Conservation (phyloP, 2,113 vertebrate species). For the Calidris pugnax region DNA sequence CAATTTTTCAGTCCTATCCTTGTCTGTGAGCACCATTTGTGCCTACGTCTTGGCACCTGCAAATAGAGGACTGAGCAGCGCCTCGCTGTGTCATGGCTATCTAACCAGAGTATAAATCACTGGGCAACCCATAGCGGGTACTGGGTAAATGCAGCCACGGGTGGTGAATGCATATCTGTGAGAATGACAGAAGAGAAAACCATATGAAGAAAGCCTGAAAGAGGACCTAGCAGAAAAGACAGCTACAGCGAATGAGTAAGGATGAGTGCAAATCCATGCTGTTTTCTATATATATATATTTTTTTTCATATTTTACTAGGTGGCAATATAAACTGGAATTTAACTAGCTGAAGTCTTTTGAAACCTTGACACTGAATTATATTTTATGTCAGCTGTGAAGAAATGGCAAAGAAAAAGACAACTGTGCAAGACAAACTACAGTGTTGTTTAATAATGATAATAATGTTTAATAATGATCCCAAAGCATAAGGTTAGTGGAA, state of each 20-base stretch:
- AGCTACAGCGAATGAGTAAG: neutral
- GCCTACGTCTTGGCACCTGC: neutral
- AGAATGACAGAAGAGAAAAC: neutral
- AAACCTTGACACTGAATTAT: neutral
- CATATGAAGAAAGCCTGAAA: neutral
- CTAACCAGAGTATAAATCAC: neutral
- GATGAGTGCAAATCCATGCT: neutral
- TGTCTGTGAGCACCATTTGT: neutral
- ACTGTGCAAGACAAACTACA: neutral
- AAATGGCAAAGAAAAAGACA: neutral
- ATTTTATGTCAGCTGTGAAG: neutral
- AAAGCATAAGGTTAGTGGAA: neutral
- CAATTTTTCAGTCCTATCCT: neutral
- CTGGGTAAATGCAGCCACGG: neutral
- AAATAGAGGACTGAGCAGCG: neutral
- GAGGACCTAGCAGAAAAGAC: neutral
- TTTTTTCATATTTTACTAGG: neutral
- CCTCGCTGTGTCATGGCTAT: neutral
- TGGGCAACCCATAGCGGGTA: neutral
- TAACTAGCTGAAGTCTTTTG: neutral
- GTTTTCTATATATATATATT: neutral
- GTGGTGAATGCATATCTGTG: neutral
- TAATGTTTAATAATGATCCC: neutral
- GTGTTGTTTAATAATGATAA: neutral
- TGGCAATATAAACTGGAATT: neutral